Evolutionary conservation across 64 coral and sea anemone genomes (phyloP).

Genomic region (Porites lutea): DNA sequence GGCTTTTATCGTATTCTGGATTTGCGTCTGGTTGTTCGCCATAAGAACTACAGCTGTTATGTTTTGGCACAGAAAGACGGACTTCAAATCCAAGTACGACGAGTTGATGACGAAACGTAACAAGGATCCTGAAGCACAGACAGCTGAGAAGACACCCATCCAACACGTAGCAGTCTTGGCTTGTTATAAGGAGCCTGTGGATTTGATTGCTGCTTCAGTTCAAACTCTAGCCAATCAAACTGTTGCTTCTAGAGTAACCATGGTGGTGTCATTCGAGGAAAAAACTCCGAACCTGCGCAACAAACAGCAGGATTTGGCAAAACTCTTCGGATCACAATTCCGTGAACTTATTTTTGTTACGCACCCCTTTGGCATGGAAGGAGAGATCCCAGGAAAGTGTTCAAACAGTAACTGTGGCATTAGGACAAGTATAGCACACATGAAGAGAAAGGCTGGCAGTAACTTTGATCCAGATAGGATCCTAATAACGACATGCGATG

Average conservation of each 20-base stretch:
- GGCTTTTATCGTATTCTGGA: no score
- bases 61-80: no score
- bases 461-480: slow-evolving; percentile 7
- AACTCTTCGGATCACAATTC: background rate
- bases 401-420: slow-evolving; percentile 4
- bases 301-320: background rate
- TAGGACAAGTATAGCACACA: background rate
- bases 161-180: background rate
- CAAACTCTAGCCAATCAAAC: background rate
- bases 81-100: no score
- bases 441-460: no score
- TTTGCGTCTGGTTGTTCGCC: no score
- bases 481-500: slow-evolving; percentile 11
- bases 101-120: no score
- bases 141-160: background rate
- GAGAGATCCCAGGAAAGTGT: slow-evolving; percentile 7
- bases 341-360: background rate
- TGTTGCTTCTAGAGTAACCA: background rate
- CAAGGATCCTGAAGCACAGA: no score
- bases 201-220: background rate
- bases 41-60: no score
- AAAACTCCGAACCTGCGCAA: background rate
- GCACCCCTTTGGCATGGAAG: background rate
- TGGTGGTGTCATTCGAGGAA: slow-evolving; percentile 4
- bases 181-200: slow-evolving; percentile 12